phyloP scores from a whole-genome alignment of 2,797 vertebrate genomes.

The Leptodactylus fallax region DNA sequence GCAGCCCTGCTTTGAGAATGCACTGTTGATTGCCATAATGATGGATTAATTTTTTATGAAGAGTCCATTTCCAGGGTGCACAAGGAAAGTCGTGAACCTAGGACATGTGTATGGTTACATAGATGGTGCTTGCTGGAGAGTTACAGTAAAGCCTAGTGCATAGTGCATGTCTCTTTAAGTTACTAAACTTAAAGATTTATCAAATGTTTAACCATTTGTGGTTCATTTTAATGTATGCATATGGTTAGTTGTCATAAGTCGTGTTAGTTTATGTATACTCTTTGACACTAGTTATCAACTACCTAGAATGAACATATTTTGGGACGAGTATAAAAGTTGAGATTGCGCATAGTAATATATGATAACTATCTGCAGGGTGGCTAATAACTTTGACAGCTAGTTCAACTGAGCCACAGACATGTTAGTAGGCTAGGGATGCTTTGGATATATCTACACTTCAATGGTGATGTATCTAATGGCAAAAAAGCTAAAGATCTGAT shows the following conservation, averaged over 20 bases:
- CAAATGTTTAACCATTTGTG: background rate
- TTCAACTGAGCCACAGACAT: too few relatives aligned
- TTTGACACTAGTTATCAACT: too few relatives aligned
- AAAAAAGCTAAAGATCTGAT: background rate
- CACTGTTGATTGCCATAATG: conserved; percentile 41
- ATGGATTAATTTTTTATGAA: conserved; percentile 36
- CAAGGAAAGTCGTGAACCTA: background rate
- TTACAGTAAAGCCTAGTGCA: background rate
- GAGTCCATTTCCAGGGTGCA: conserved; percentile 39
- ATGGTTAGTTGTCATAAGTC: background rate
- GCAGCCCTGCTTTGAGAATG: background rate
- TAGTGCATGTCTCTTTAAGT: background rate
- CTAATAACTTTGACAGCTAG: background rate
- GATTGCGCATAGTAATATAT: too few relatives aligned
- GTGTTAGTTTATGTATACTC: background rate
- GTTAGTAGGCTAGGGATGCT: background rate
- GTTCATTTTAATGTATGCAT: background rate
- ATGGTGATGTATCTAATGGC: background rate
- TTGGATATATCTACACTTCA: background rate
- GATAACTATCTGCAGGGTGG: background rate
- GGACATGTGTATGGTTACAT: background rate
- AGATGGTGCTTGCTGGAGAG: background rate
- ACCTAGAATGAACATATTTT: too few relatives aligned
- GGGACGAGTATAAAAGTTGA: too few relatives aligned
- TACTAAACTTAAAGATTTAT: background rate